These are phyloP conservation scores for Tenthredo scrophulariae DNA, from an alignment of 2,888 invertebrate species.

Conservation along the genomic window DNA sequence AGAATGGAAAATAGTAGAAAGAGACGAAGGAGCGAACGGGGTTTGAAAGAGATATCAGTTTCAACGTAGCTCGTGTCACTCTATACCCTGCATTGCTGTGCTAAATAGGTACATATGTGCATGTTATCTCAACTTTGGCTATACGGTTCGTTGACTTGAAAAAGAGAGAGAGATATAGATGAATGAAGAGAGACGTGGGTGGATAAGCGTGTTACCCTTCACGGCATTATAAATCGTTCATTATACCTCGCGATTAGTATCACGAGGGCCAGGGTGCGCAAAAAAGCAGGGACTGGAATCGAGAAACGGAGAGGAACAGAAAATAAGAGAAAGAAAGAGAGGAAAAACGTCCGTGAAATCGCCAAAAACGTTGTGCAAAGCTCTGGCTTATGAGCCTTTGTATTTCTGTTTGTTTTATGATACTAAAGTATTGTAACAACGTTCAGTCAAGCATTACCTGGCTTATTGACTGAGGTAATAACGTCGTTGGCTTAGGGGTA, in stretches of 20 bases:
- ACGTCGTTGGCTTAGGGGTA: background rate
- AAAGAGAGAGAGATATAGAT: background rate
- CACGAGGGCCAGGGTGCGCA: background rate
- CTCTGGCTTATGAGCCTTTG: conserved; percentile 17
- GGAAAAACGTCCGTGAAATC: background rate
- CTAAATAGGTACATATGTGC: background rate
- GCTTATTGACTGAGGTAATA: conserved; percentile 32
- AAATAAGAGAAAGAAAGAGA: background rate
- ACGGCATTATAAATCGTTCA: conserved; percentile 19
- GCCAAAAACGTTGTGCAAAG: conserved; percentile 4
- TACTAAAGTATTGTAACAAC: background rate
- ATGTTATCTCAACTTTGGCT: conserved; percentile 14
- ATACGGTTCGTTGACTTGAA: background rate
- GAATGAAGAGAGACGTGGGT: background rate
- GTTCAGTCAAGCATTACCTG: conserved; percentile 5
- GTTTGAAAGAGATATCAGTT: conserved; percentile 20
- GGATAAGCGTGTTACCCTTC: conserved; percentile 20
- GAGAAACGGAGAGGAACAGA: conserved; percentile 3
- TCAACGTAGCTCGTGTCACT: conserved; percentile 6
- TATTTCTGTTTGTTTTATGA: conserved; percentile 31
- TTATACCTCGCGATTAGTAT: background rate
- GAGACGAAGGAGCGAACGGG: background rate
- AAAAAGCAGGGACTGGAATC: conserved; percentile 5
- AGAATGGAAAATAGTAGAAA: conserved; percentile 6
- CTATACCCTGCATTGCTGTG: background rate